Base-by-base conservation (phyloP, 2,797 vertebrate species). In the Malurus splendens region DNA sequence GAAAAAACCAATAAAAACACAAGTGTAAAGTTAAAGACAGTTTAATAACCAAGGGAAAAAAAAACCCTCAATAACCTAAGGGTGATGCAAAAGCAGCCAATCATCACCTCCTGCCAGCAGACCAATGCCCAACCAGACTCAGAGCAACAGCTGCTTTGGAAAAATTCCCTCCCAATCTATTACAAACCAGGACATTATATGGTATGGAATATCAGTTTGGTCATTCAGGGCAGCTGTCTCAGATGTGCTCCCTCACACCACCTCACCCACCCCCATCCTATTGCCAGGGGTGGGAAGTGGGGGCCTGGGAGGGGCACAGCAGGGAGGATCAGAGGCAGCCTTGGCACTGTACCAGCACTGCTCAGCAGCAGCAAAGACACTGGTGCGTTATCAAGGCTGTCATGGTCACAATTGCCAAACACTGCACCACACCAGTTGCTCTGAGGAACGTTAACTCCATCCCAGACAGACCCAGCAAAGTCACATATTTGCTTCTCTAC, bases 61-160 rank as follows among this genome's bases (percentile, higher is more conserved):
- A 30, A 33, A 3, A 1, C 1, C 20, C 5, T 8, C 10, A 50
- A 9, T 9, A n/a, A 12, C 0, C 0, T 6, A 44, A 22, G 19
- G 74, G 36, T 41, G 73, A 79, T 52, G 45, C 72, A 82, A 85
- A 79, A 68, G 52, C 75, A 77, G 68, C 48, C 74, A 52, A 14
- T 67, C 50, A 12, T 10, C 54, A 52, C 38, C 61, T 74, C 27
- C 60, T 56, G 79, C 36, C 55, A 73, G 44, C 55, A 72, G 51
- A 50, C 6, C 66, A 48, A 11, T 25, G 45, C 27, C 41, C 77
- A 83, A 70, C 19, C 70, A 78, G 42, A 32, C 19, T n/a, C 59
- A 1, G 4, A 62, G 85, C n/a, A 75, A 72, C 39, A 42, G 30
- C 30, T 72, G 39, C 47, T 81, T 27, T 38, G 25, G 23, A 67